Evolutionary conservation across 2,797 vertebrate genomes (phyloP).

Genomic region (Lagothrix lagotricha): DNA sequence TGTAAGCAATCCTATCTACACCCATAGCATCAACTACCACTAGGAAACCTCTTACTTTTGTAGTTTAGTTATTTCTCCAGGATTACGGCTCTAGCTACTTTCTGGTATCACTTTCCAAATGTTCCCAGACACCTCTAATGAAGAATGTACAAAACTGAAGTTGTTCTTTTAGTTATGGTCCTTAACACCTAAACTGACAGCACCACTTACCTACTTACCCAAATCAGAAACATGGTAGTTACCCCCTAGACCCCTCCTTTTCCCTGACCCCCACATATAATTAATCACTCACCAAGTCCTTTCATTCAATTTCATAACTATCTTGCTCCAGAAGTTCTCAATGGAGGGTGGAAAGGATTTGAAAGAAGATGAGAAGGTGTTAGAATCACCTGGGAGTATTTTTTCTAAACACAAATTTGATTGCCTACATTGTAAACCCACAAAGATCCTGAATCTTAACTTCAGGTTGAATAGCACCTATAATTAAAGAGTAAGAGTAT

Average conservation of each 20-base stretch:
- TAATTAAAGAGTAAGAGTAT: constrained; percentile 84
- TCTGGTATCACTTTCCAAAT: background rate
- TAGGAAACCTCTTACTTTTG: background rate
- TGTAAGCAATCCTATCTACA: background rate
- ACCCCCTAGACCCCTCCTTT: background rate
- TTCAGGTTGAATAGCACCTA: constrained; percentile 58
- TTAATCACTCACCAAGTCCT: background rate
- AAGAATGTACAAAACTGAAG: background rate
- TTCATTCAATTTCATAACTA: background rate
- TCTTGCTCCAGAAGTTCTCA: background rate
- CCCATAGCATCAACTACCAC: background rate
- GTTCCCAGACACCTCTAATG: background rate
- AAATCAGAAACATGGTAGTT: background rate
- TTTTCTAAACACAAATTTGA: background rate
- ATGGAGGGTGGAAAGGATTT: background rate
- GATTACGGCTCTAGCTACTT: background rate
- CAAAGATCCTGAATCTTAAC: background rate
- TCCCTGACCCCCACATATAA: background rate
- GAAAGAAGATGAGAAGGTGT: background rate
- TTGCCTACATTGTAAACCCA: background rate
- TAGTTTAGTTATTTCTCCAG: background rate
- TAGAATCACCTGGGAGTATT: background rate
- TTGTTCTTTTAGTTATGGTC: background rate
- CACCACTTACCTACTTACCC: background rate
- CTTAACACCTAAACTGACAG: background rate